Evolutionary conservation across 2,113 vertebrate species (phyloP), one percentile per base, ranked within the genome.

Genomic region (Coreoperca whiteheadi): DNA sequence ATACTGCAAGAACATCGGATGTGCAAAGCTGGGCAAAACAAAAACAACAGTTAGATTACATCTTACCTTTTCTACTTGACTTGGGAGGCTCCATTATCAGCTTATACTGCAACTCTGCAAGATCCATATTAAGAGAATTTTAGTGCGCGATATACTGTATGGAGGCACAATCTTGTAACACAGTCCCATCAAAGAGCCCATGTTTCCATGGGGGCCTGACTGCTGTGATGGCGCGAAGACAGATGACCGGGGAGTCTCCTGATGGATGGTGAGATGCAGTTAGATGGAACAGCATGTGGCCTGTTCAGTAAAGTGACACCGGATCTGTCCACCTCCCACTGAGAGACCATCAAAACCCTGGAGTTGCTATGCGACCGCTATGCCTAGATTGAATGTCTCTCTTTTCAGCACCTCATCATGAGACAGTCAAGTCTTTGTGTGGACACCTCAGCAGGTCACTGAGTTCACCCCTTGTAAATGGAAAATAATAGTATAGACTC

Each of bases 91-190:
- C 95, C 96, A 96, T 96, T 79, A 96, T 96, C 76, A 96, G 85
- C 74, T 91, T 95, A 43, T 96, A 96, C 81, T 96, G 94, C 87
- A 97, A 87, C 83, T 96, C 96, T 96, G 93, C 61, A 94, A 94
- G 39, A 82, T 87, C 86, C 87, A 88, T 28, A 86, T 66, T 23
- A 75, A 76, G 30, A 88, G 15, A 73, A 41, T 4, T 57, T 80
- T 41, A 89, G 76, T 46, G 39, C 43, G 50, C n/a, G 50, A 20
- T 41, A 86, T 15, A 68, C 46, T 66, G 48, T 43, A 32, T 34
- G 39, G 60, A 56, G 14, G 28, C 21, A 59, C 30, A 67, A 16
- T 56, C 34, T 56, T 65, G 54, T 67, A 80, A 89, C 74, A 81
- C 30, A 28, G 71, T 56, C 53, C 59, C 15, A 46, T 60, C 41